Evolutionary conservation across 2,113 vertebrate genomes (phyloP).

Genomic region (Naja naja): DNA sequence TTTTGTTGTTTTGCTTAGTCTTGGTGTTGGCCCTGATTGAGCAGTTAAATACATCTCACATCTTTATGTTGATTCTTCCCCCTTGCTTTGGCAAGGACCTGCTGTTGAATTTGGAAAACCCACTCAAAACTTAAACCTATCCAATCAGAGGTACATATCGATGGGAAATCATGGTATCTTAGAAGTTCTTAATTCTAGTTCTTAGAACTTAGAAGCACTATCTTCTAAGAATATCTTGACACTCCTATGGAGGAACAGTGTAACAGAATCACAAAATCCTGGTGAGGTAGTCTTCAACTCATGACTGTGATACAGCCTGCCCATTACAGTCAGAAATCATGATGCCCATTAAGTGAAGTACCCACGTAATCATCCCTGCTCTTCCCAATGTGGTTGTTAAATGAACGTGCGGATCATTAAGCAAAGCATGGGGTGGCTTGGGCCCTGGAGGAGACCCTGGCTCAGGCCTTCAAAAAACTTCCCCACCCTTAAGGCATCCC

Average conservation of each 20-base stretch:
- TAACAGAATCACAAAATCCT: not conserved
- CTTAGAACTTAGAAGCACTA: not conserved
- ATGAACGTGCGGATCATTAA: not conserved
- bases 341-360: not conserved
- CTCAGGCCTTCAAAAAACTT: not conserved
- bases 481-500: not conserved
- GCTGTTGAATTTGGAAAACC: not conserved
- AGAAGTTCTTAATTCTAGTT: not conserved
- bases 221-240: not conserved
- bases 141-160: not conserved
- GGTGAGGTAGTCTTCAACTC: not conserved
- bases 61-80: not conserved
- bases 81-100: not conserved
- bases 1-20: not conserved
- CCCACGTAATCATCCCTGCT: not conserved
- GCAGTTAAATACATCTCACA: too few species aligned
- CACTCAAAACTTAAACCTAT: not conserved
- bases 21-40: not conserved
- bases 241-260: not conserved
- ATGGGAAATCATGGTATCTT: not conserved
- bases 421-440: not conserved
- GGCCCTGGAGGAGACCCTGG: not conserved
- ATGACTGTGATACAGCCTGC: not conserved
- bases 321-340: not conserved
- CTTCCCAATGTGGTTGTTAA: not conserved